Evolutionary conservation across 2,888 invertebrate genomes (phyloP), one percentile per base, ranked within the genome.

Genomic region (Prosapia bicincta): DNA sequence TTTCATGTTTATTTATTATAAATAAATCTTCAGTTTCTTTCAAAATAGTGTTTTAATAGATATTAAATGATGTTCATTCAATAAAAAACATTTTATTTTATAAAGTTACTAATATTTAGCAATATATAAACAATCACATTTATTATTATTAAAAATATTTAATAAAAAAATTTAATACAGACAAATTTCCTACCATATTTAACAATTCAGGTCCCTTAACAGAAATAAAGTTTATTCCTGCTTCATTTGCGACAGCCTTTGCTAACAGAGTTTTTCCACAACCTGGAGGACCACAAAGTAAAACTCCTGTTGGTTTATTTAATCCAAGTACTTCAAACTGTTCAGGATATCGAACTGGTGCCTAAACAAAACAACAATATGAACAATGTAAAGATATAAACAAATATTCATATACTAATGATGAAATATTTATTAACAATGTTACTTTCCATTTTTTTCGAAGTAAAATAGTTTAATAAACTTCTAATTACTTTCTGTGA

Each of bases 191-290:
- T 85, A 95, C 95, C 99, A 99, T 99, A 83, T 97, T 99, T 76
- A 99, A 88, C 73, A 99, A 86, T 85, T 99, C 99, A 0, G 99
- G 99, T 20, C 99, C 99, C 86, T 99, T 99, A 0, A 99, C 98
- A 7, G 98, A 97, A 82, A 99, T 97, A 82, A 99, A 99, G 86
- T 99, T 99, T 65, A 99, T 95, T 32, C 98, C 98, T 54, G 98
- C 97, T 86, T 99, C 99, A 86, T 99, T 99, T 0, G 99, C 99
- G 54, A 99, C 92, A 26, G 99, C 99, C 88, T 99, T 99, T 0
- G 99, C 99, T 72, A 99, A 86, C 28, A 99, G 87, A 0, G 99
- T 99, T 87, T 99, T 99, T 70, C 95, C 95, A 83, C 95, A 95
- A 73, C 99, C 99, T 5, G 99, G 99, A 6, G 99, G 99, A 0